A percentile compares a stretch with the other conserved stretches of the same genome.
These are phyloP conservation scores for Calypte anna DNA, from an alignment of 2,113 vertebrate genomes.

Conservation along the genomic window DNA sequence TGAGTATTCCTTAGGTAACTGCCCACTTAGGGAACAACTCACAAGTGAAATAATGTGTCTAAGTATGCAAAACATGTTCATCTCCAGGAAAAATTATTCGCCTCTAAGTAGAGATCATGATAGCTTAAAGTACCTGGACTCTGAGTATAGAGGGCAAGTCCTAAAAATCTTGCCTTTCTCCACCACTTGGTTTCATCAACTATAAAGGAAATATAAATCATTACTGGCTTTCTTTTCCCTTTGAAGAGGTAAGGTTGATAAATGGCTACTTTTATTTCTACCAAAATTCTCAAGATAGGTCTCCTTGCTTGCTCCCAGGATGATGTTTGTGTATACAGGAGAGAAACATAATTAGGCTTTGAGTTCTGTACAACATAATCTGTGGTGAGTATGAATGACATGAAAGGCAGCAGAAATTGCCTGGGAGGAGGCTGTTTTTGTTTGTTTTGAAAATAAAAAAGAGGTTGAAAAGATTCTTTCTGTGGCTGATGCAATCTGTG, in stretches of 20 bases:
- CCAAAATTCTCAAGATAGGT: neutral
- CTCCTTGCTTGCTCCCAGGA: slow-evolving; percentile 45
- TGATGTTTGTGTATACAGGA: slow-evolving; percentile 19
- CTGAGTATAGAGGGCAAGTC: neutral
- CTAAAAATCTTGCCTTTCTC: neutral
- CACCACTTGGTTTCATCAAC: neutral
- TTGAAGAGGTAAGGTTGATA: neutral
- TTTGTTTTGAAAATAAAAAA: slow-evolving; percentile 68
- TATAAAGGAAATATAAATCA: neutral
- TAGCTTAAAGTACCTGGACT: neutral
- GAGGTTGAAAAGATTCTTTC: slow-evolving; percentile 65
- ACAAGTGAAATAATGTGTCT: neutral
- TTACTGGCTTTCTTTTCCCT: neutral
- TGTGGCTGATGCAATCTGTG: slow-evolving; percentile 54
- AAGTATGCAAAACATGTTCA: neutral
- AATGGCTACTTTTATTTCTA: slow-evolving; percentile 30
- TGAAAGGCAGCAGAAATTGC: slow-evolving; percentile 68
- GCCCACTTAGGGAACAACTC: neutral
- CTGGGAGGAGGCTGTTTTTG: slow-evolving; percentile 65
- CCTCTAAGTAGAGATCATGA: neutral
- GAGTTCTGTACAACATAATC: slow-evolving; percentile 69
- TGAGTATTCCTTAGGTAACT: neutral
- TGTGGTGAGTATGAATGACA: slow-evolving; percentile 58
- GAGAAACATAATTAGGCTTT: slow-evolving; percentile 62
- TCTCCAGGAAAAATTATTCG: neutral